Conservation (phyloP, 2,797 vertebrate genomes). For the Eulemur coronatus region DNA sequence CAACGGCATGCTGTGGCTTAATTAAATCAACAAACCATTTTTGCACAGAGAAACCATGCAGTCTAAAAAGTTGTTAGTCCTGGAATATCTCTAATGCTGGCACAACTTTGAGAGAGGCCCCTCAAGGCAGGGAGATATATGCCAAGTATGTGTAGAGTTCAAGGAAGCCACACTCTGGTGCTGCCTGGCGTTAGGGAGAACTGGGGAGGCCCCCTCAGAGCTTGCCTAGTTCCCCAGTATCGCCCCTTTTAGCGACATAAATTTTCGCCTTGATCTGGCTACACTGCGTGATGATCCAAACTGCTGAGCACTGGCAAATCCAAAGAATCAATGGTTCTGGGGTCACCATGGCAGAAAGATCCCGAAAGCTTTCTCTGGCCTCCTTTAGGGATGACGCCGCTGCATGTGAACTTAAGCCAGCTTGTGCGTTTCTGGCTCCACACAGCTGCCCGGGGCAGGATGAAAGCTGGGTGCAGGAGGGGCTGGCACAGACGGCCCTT, state of each 20-base stretch:
- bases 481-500: no score
- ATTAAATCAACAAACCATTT: neutral
- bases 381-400: neutral
- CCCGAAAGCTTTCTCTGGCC: neutral
- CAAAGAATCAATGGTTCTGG: neutral
- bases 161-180: neutral
- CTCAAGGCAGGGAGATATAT: neutral
- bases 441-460: rapidly evolving
- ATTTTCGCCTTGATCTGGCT: neutral
- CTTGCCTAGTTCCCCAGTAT: neutral
- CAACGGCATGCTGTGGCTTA: neutral
- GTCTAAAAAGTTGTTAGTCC: neutral
- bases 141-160: rapidly evolving
- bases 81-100: neutral
- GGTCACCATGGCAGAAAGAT: neutral
- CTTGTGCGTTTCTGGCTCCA: neutral
- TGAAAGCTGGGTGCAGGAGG: neutral
- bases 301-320: neutral
- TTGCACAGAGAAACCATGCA: neutral
- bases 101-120: neutral
- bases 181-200: no score
- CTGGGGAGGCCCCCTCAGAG: neutral
- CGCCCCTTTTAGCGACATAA: neutral
- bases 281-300: neutral
- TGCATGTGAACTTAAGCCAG: neutral